phyloP scores from a whole-genome alignment of 2,888 invertebrate genomes.

The Drosophila hamatofila region DNA sequence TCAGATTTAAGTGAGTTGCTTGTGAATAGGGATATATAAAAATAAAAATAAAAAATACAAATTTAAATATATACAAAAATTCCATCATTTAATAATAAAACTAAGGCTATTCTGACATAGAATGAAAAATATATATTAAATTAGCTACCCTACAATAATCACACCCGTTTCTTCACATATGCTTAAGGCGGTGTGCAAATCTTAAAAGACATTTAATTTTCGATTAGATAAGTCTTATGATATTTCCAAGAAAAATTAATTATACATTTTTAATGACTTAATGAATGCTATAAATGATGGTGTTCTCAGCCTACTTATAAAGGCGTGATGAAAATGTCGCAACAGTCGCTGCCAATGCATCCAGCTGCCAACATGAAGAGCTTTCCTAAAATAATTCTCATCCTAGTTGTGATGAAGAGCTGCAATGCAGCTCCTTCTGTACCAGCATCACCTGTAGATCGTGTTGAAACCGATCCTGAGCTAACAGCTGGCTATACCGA shows the following conservation, averaged over 20 bases:
- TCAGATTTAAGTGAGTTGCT: neutral
- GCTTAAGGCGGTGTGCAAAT: too few relatives aligned
- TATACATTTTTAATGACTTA: constrained; percentile 17
- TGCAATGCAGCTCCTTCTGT: constrained; percentile 20
- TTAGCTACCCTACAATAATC: too few relatives aligned
- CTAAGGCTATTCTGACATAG: too few relatives aligned
- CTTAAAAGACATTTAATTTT: too few relatives aligned
- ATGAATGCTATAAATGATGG: constrained; percentile 22
- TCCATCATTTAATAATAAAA: too few relatives aligned
- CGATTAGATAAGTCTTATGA: too few relatives aligned
- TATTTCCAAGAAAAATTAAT: too few relatives aligned
- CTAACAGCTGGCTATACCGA: constrained; percentile 90
- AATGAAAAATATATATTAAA: too few relatives aligned
- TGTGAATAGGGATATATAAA: too few relatives aligned
- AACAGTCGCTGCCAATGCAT: constrained; percentile 27
- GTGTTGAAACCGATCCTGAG: constrained; percentile 88
- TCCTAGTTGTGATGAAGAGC: constrained; percentile 7
- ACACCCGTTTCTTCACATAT: too few relatives aligned
- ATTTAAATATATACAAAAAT: too few relatives aligned
- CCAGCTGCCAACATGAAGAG: constrained; percentile 37
- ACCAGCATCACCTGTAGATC: constrained; percentile 23
- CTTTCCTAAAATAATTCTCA: constrained; percentile 7
- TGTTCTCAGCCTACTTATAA: neutral
- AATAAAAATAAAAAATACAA: too few relatives aligned
- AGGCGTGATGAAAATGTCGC: neutral